Conservation (phyloP, 2,797 vertebrate genomes). For the Aselliscus stoliczkanus region DNA sequence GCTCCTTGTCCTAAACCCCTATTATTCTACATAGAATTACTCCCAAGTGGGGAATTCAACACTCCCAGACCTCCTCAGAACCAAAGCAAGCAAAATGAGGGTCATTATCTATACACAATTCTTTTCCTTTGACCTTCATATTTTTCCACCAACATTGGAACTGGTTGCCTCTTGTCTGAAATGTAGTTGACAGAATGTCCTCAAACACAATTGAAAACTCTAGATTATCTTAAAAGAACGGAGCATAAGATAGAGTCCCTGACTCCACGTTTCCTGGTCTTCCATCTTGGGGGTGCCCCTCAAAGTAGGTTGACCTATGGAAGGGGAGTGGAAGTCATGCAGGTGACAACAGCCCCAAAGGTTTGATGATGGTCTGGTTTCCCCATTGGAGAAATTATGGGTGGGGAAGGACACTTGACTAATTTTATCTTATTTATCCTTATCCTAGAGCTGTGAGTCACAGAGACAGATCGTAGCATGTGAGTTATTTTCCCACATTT, state of each 20-base stretch:
- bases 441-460: background rate
- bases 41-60: too few relatives aligned
- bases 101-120: accelerated
- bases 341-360: accelerated
- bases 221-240: background rate
- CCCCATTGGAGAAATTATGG: background rate
- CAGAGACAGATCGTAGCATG: background rate
- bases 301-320: too few relatives aligned
- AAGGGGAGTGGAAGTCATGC: accelerated
- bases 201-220: background rate
- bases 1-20: background rate
- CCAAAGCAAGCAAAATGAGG: background rate
- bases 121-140: accelerated
- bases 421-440: background rate
- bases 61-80: background rate
- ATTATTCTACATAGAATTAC: background rate
- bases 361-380: background rate
- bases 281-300: background rate
- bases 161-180: background rate
- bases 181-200: background rate
- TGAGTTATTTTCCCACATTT: background rate
- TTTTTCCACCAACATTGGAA: background rate
- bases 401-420: accelerated
- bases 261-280: background rate
- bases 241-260: background rate